These are phyloP conservation scores for Semnornis frantzii DNA, from an alignment of 2,113 vertebrate species.

Conservation along the genomic window DNA sequence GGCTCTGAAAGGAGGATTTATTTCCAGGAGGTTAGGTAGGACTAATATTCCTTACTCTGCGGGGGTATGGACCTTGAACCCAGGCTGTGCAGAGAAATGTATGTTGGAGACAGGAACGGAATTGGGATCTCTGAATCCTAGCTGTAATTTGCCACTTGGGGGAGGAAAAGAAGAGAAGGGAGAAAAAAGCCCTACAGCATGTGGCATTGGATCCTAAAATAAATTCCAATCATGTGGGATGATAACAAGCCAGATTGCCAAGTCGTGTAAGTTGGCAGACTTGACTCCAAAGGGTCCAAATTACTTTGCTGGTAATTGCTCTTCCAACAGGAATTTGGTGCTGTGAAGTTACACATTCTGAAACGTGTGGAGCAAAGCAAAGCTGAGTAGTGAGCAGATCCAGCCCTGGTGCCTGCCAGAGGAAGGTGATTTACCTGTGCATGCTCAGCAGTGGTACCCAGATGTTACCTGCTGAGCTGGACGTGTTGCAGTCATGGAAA, in stretches of 20 bases:
- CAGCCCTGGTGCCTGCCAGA: neutral
- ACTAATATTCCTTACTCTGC: neutral
- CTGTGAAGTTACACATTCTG: neutral
- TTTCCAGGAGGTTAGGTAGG: neutral
- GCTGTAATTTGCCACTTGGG: neutral
- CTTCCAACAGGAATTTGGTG: neutral
- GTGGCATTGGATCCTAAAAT: conserved; percentile 53
- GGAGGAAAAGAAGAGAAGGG: neutral
- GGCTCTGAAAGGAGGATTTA: neutral
- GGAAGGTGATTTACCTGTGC: neutral
- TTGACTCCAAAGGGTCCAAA: conserved; percentile 21
- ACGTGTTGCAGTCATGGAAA: accelerated
- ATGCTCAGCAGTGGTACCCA: neutral
- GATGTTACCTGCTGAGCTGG: neutral
- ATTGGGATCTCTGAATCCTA: neutral
- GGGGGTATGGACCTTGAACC: neutral
- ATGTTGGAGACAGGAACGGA: neutral
- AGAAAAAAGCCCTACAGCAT: neutral
- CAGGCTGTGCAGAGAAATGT: neutral
- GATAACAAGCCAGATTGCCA: conserved; percentile 52
- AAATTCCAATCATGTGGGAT: conserved; percentile 57
- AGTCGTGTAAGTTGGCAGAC: conserved; percentile 8
- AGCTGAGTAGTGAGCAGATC: neutral
- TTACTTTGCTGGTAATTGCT: conserved; percentile 10
- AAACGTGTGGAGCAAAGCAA: neutral